Percentiles rank a stretch among this genome's conserved stretches.
Conservation (phyloP, 64 coral and sea anemone genomes). For the Porites lutea region DNA sequence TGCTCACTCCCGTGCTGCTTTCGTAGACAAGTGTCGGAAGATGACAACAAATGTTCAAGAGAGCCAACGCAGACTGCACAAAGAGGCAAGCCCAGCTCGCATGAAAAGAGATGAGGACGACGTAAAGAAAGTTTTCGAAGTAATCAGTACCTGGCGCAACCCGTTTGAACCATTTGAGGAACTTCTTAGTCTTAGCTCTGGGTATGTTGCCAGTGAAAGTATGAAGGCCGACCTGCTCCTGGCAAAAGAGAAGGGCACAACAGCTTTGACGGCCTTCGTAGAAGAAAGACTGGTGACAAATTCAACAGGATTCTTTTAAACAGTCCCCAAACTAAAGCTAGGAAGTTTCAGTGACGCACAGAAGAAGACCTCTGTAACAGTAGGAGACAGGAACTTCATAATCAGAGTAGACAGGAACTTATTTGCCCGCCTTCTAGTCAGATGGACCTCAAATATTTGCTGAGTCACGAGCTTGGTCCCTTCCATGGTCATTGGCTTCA, state of each 20-base stretch:
- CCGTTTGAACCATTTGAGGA: slow-evolving; percentile 53
- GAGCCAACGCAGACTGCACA: slow-evolving; percentile 22
- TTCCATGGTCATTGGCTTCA: slow-evolving; percentile 61
- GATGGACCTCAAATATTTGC: slow-evolving; percentile 58
- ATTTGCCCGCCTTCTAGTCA: slow-evolving; percentile 73
- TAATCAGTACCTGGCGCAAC: slow-evolving; percentile 12
- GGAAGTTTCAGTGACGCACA: slow-evolving; percentile 27
- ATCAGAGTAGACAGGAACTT: slow-evolving; percentile 74
- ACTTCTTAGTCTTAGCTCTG: slow-evolving; percentile 42
- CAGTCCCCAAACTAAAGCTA: background rate
- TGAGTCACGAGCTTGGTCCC: slow-evolving; percentile 50
- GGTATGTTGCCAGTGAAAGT: slow-evolving; percentile 5
- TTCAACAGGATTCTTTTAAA: slow-evolving; percentile 1
- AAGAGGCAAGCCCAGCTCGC: background rate
- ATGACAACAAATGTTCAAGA: slow-evolving; percentile 19
- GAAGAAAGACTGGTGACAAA: background rate
- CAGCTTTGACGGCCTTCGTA: slow-evolving; percentile 12
- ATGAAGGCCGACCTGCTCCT: slow-evolving; percentile 16
- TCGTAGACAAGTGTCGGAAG: slow-evolving; percentile 38
- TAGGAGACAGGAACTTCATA: slow-evolving; percentile 40
- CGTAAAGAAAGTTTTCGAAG: slow-evolving; percentile 49
- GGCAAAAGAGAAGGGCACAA: slow-evolving; percentile 38
- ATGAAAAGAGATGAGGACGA: slow-evolving; percentile 41
- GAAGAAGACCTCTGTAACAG: slow-evolving; percentile 32
- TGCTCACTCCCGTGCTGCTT: slow-evolving; percentile 23